These are phyloP conservation scores for Falco concolor DNA, from an alignment of 2,797 vertebrate genomes.

Conservation along the genomic window DNA sequence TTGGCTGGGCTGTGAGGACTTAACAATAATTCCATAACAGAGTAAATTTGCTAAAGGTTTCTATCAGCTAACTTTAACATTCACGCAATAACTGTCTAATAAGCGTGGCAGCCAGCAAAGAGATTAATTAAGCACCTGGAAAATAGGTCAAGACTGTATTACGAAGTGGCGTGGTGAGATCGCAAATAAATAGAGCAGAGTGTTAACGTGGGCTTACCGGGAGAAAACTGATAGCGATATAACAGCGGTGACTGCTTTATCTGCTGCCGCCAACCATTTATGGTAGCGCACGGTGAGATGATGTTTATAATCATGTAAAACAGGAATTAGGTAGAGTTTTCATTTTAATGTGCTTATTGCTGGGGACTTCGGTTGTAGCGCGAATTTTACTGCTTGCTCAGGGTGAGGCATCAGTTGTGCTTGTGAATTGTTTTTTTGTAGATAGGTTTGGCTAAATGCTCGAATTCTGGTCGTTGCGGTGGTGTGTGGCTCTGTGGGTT, in stretches of 20 bases:
- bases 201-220: slow-evolving; percentile 29
- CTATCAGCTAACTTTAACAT: not conserved
- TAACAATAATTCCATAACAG: not conserved
- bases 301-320: not conserved
- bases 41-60: not conserved
- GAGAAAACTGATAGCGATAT: slow-evolving; percentile 23
- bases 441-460: not conserved
- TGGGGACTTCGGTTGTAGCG: not conserved
- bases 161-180: slow-evolving; percentile 35
- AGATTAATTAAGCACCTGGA: slow-evolving; percentile 63
- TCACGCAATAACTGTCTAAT: not conserved
- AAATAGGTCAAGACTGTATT: slow-evolving; percentile 63
- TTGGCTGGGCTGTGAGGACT: not conserved
- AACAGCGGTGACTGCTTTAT: slow-evolving; percentile 11
- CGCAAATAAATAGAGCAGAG: slow-evolving; percentile 50
- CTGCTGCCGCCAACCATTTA: slow-evolving; percentile 41
- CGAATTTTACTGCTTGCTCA: not conserved
- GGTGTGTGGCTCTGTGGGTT: not conserved
- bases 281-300: not conserved
- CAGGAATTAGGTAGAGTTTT: not conserved
- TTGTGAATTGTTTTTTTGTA: not conserved
- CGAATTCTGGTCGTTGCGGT: not conserved
- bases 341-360: not conserved
- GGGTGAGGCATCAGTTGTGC: not conserved
- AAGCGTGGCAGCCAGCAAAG: not conserved